Base-by-base conservation (phyloP, 1,140 invertebrate species). In the Parapsyche elsis region DNA sequence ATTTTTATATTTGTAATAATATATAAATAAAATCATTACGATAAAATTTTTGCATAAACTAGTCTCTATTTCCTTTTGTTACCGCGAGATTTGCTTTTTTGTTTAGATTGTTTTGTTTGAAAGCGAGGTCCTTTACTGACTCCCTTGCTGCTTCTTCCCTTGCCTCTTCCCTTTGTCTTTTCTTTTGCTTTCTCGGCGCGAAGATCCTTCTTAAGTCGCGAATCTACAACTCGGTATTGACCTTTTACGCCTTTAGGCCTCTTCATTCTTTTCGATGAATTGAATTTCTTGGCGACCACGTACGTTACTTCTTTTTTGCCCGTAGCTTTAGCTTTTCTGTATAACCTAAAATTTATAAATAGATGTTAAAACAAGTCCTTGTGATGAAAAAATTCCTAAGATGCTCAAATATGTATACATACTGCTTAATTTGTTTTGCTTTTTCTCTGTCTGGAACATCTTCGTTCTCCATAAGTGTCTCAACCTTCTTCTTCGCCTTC, bases 401-500 rank as follows among this genome's bases (percentile, higher is more conserved):
- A 45, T 5, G 44, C 5, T 75, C 24, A 38, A 73, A 73, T 10
- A 53, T 53, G 49, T 53, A 53, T 80, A 90, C 93, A 90, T 90
- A 96, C 93, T 95, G 92, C 90, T 94, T 95, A 5, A 99, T 92
- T 90, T 99, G 95, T 86, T 94, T 93, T 9, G 94, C 92, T 85
- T 99, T 99, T 87, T 99, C 98, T 80, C 92, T 91, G 76, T 98
- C 95, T 24, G 93, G 94, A 80, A 99, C 93, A 83, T 99, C 97
- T 0, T 91, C 90, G 86, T 95, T 96, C 57, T 99, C 97, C 87
- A 98, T 92, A 10, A 99, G 90, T 16, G 92, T 90, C 87, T 99
- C 98, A 0, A 97, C 94, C 87, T 96, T 97, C 88, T 99, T 99
- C 87, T 98, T 97, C 0, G 97, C 97, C 85, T 95, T 97, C 84